Evolutionary conservation across 2,797 vertebrate genomes (phyloP).

Genomic region (Morus bassanus): DNA sequence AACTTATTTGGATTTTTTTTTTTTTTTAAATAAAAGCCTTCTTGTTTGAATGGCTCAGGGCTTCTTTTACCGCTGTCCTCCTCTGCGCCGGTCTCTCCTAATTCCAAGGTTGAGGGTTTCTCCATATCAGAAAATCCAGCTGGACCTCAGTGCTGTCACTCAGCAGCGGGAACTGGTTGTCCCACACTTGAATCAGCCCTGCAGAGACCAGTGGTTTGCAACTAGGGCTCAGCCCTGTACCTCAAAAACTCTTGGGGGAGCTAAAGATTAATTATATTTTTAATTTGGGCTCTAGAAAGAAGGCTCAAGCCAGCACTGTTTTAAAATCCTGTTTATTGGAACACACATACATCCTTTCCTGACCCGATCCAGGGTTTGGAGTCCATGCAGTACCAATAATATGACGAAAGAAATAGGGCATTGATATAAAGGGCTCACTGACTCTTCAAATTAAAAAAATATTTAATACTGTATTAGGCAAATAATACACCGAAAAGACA

Average conservation of each 20-base stretch:
- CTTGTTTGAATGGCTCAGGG: conserved; percentile 78
- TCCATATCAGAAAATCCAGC: background rate
- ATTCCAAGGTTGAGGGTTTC: background rate
- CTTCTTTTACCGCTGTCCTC: background rate
- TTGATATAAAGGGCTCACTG: conserved; percentile 64
- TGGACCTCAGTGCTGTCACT: rapidly evolving
- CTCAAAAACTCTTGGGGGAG: background rate
- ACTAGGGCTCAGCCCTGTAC: background rate
- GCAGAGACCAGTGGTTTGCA: background rate
- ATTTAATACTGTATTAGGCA: conserved; percentile 65
- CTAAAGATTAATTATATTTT: background rate
- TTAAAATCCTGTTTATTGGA: conserved; percentile 80
- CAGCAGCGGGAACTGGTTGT: background rate
- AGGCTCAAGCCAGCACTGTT: conserved; percentile 43
- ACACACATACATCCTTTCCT: conserved; percentile 68
- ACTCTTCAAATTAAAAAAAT: conserved; percentile 72
- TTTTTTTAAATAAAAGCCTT: conserved; percentile 88
- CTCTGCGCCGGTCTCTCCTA: too few species aligned
- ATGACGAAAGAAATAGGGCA: conserved; percentile 60
- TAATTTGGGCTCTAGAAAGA: conserved; percentile 24
- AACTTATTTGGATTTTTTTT: conserved; percentile 90
- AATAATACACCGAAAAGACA: conserved; percentile 59
- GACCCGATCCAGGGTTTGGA: conserved; percentile 63
- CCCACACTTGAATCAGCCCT: background rate
- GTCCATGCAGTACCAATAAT: conserved; percentile 71